Percentiles rank a stretch among this genome's conserved stretches.
phyloP scores from a whole-genome alignment of 2,113 vertebrate species.

The Excalfactoria chinensis region DNA sequence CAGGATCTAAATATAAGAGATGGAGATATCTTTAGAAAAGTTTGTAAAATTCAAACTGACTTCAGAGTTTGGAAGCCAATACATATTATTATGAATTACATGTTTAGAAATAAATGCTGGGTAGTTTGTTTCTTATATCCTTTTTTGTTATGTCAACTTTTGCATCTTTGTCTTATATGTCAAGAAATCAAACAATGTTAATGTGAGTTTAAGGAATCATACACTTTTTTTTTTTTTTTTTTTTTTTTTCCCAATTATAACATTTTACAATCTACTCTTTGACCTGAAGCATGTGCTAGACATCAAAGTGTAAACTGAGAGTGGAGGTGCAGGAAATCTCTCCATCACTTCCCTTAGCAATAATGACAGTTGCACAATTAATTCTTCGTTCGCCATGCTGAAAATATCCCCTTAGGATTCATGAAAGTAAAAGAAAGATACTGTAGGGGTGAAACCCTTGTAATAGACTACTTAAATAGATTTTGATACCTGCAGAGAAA shows the following conservation, averaged over 20 bases:
- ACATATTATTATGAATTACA: not conserved
- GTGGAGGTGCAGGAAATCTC: not conserved
- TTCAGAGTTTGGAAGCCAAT: not conserved
- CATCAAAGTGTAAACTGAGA: constrained; percentile 26
- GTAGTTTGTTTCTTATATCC: not conserved
- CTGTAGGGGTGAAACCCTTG: not conserved
- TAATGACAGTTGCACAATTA: constrained; percentile 23
- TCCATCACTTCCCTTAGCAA: constrained; percentile 13
- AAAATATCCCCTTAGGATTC: constrained; percentile 45
- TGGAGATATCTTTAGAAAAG: not conserved
- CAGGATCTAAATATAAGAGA: not conserved
- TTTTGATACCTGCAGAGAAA: constrained; percentile 59
- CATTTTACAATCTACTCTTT: not conserved
- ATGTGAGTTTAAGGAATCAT: not conserved
- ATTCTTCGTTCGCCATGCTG: constrained; percentile 43
- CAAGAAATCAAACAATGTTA: not conserved
- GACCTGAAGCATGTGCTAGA: not conserved
- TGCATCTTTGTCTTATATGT: not conserved
- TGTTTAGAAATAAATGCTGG: not conserved
- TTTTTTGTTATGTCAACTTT: not conserved
- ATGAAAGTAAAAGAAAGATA: constrained; percentile 61
- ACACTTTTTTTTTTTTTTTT: not conserved
- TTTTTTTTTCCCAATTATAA: not conserved
- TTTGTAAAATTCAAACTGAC: not conserved
- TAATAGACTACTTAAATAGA: constrained; percentile 63